These are phyloP conservation scores for Neoniphon sammara DNA, from an alignment of 2,797 vertebrate genomes.

Conservation along the genomic window DNA sequence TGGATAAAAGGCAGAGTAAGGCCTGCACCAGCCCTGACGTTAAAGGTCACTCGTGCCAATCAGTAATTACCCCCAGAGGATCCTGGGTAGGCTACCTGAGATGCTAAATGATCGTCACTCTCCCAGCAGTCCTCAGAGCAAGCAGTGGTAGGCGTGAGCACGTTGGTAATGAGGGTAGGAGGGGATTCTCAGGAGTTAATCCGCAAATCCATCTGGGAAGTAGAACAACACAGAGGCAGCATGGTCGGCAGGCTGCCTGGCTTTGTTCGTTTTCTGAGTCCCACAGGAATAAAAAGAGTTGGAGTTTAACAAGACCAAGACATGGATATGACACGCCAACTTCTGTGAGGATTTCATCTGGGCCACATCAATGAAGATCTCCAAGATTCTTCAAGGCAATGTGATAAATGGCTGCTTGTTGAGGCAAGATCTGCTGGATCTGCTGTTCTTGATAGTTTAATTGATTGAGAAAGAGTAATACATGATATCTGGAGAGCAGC, in stretches of 20 bases:
- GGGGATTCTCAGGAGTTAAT: conserved; percentile 81
- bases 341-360: conserved; percentile 17
- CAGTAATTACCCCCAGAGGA: conserved; percentile 38
- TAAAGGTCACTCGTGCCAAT: conserved; percentile 29
- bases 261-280: conserved; percentile 59
- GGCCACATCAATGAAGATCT: conserved; percentile 10
- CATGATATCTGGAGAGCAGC: background rate
- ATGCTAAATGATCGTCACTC: conserved; percentile 6
- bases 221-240: conserved; percentile 67
- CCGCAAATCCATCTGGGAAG: conserved; percentile 78
- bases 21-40: conserved; percentile 17
- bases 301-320: conserved; percentile 9
- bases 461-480: conserved; percentile 4
- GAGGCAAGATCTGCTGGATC: conserved; percentile 10
- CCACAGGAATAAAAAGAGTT: conserved; percentile 33
- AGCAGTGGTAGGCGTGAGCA: conserved; percentile 50
- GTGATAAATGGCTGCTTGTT: conserved; percentile 7
- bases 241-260: conserved; percentile 45
- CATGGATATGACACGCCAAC: background rate
- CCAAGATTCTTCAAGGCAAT: background rate
- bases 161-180: conserved; percentile 74
- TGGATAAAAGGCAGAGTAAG: background rate
- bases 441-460: conserved; percentile 14
- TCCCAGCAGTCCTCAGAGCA: conserved; percentile 5
- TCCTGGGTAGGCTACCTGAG: conserved; percentile 46